These are phyloP conservation scores for Megaleporinus macrocephalus DNA, from an alignment of 2,113 vertebrate genomes.

Conservation along the genomic window DNA sequence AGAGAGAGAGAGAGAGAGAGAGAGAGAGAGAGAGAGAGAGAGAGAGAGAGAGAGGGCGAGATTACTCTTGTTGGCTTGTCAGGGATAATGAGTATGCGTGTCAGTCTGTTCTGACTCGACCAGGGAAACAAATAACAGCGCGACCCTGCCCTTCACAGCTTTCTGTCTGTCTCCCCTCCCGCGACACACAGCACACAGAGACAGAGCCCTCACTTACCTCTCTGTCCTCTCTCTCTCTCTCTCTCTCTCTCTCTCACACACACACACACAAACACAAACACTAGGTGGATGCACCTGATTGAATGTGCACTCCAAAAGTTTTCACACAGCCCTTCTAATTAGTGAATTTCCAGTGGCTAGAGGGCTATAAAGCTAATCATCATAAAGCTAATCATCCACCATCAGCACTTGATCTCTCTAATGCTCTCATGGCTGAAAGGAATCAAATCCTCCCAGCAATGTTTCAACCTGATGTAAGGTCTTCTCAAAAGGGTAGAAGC, in stretches of 20 bases:
- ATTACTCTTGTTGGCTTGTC: conserved; percentile 55
- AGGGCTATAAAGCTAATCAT: not conserved
- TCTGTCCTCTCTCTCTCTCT: too few relatives aligned
- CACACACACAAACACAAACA: conserved; percentile 27
- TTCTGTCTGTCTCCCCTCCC: conserved; percentile 13
- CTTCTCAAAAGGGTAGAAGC: not conserved
- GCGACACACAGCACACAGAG: conserved; percentile 23
- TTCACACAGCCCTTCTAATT: not conserved
- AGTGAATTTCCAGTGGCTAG: not conserved
- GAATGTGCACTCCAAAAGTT: not conserved
- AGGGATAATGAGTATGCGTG: conserved; percentile 52
- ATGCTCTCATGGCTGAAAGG: not conserved
- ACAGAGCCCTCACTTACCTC: conserved; percentile 29
- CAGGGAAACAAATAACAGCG: conserved; percentile 42
- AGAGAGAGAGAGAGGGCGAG: conserved; percentile 7
- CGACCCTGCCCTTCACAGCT: conserved; percentile 43
- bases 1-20: not conserved
- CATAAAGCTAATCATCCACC: not conserved
- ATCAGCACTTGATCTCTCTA: not conserved
- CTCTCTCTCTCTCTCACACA: too few relatives aligned
- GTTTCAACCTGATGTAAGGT: not conserved
- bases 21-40: too few relatives aligned
- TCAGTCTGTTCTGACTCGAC: conserved; percentile 45
- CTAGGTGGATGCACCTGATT: not conserved
- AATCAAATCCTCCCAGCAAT: not conserved